Conservation (phyloP, 1,140 invertebrate genomes). For the Protaetia brevitarsis region DNA sequence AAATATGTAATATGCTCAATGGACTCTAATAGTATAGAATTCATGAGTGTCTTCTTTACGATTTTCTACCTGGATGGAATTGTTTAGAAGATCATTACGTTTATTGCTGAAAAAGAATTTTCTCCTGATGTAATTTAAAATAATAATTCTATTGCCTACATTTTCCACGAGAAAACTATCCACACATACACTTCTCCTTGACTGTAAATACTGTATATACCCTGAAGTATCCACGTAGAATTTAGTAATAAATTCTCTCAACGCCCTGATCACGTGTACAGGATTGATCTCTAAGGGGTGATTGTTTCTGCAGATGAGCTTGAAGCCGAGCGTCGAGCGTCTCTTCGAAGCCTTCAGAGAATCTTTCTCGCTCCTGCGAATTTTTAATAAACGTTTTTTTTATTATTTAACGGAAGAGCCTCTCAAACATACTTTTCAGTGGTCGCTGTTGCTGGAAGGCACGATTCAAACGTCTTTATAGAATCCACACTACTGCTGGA, state of each 20-base stretch:
- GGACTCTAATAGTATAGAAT: no score
- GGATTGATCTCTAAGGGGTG: constrained; percentile 59
- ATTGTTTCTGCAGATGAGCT: constrained; percentile 27
- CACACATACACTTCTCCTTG: no score
- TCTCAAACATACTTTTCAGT: background rate
- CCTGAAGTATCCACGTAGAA: constrained; percentile 37
- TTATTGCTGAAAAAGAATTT: no score
- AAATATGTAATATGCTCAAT: no score
- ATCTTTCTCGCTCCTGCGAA: background rate
- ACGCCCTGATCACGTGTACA: constrained; percentile 52
- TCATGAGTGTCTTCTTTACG: no score
- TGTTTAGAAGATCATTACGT: no score
- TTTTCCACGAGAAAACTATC: background rate
- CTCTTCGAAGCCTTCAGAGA: background rate
- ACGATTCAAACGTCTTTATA: background rate
- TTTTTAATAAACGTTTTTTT: background rate
- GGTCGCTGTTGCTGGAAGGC: background rate
- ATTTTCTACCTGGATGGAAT: no score
- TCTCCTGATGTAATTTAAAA: background rate
- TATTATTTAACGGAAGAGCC: background rate
- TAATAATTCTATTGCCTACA: background rate
- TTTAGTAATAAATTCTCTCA: constrained; percentile 52
- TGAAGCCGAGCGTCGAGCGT: background rate
- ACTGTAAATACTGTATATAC: no score
- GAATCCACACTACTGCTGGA: background rate